Base-by-base conservation (phyloP, 30 jellyfish, hydroid and myxozoan genomes). In the Chrysaora quinquecirrha region DNA sequence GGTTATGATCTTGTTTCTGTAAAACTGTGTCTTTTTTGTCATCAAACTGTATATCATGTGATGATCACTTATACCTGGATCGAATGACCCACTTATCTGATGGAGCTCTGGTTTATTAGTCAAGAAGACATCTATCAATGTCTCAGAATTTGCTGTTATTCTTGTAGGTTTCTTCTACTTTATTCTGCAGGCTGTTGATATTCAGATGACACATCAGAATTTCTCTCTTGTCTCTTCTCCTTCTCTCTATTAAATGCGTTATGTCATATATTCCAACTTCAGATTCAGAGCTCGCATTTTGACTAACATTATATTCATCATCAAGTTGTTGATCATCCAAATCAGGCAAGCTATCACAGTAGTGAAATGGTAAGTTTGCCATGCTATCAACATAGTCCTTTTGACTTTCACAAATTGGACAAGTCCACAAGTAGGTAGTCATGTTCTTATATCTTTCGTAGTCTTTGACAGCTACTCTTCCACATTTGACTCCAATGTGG, bases 41-140 rank as follows among this genome's bases (percentile, higher is more conserved):
- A 62, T 62, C 35, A 62, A 27, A 62, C 74, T 62, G 74, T 62
- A 62, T 0, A 62, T 22, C 74, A 62, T 62, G 74, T 62, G 1
- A 62, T 62, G 74, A 22, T 62, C 32, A 62, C 74, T 62, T 62
- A 62, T 62, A 62, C 74, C 74, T 62, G 48, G 74, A 22, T 62
- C 74, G 9, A 62, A 62, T 10, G 74, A 62, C 48, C 74, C 74
- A 62, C 74, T 62, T 62, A 1, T 62, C 35, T 62, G 74, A 22
- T 62, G 74, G 74, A 3, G 74, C 28, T 62, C 74, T 62, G 74
- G 74, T 62, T 1, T 22, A 62, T 62, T 62, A 1, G 74, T 62
- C 74, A 62, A 27, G 74, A 62, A 62, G 25, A 62, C 74, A 62
- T 62, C 74, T 62, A 62, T 62, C 74, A 62, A 62, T 62, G 74